Conservation (phyloP, 53 echinoderm and acorn worm genomes). For the Paracentrotus lividus region DNA sequence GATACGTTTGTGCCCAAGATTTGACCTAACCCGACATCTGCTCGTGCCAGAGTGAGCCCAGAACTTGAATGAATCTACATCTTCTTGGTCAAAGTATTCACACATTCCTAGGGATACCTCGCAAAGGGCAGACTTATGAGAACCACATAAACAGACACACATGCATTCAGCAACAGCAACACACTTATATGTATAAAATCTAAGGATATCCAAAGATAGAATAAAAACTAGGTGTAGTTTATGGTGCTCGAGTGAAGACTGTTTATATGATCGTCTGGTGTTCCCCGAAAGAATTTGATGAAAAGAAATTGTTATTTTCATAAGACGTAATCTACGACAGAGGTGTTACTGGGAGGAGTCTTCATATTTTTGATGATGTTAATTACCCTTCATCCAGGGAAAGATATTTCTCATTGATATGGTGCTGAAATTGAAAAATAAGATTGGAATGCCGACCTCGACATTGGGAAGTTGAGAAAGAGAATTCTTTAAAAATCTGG, state of each 20-base stretch:
- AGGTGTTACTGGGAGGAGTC: slow-evolving; percentile 4
- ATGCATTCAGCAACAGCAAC: neutral
- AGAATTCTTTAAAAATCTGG: neutral
- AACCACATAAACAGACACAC: neutral
- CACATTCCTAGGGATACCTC: neutral
- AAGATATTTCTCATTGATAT: neutral
- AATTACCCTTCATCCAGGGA: neutral
- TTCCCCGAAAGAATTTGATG: neutral
- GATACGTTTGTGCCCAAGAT: neutral
- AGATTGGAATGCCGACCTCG: slow-evolving; percentile 17
- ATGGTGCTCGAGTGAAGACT: slow-evolving; percentile 33
- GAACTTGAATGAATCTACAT: neutral
- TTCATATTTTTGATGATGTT: slow-evolving; percentile 30
- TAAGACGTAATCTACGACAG: neutral
- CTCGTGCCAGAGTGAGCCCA: neutral
- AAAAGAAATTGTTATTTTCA: slow-evolving; percentile 1
- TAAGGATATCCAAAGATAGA: slow-evolving; percentile 20
- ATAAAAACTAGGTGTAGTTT: slow-evolving; percentile 19
- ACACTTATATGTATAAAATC: neutral
- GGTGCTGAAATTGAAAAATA: slow-evolving; percentile 5
- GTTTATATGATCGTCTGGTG: slow-evolving; percentile 12
- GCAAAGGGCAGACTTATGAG: neutral
- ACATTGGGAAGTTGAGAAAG: neutral
- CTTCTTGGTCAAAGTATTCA: neutral
- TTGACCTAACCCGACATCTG: slow-evolving; percentile 7